Conservation (phyloP, 2,888 invertebrate genomes). For the Sminthurinus aureus region DNA sequence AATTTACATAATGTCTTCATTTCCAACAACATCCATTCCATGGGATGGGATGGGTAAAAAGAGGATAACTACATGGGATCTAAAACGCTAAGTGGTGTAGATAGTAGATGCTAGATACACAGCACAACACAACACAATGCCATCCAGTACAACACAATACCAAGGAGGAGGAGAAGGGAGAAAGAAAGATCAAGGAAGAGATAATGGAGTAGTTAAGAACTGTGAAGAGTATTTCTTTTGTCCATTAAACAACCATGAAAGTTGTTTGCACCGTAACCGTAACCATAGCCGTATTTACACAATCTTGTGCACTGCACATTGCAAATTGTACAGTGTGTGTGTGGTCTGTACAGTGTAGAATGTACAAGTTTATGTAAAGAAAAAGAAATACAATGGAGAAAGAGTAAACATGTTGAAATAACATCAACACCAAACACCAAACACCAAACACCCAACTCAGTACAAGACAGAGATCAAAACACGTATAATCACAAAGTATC, state of each 20-base stretch:
- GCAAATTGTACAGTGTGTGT: too few relatives aligned
- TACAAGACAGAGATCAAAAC: too few relatives aligned
- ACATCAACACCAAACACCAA: neutral
- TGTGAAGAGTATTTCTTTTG: neutral
- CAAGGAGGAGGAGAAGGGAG: neutral
- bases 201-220: neutral
- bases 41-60: neutral
- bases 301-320: too few relatives aligned
- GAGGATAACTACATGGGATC: neutral
- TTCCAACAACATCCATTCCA: too few relatives aligned
- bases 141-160: too few relatives aligned
- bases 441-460: too few relatives aligned
- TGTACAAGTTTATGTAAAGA: too few relatives aligned
- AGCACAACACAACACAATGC: too few relatives aligned
- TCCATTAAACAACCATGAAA: slow-evolving; percentile 1
- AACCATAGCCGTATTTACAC: too few relatives aligned
- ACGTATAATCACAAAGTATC: too few relatives aligned
- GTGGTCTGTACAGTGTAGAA: too few relatives aligned
- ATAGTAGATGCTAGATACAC: neutral
- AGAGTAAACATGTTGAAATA: neutral
- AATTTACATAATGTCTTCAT: too few relatives aligned
- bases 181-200: neutral
- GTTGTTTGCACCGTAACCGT: neutral
- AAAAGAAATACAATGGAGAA: neutral
- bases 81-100: neutral